Conservation (phyloP, 2,797 vertebrate species). For the Caiman crocodilus region DNA sequence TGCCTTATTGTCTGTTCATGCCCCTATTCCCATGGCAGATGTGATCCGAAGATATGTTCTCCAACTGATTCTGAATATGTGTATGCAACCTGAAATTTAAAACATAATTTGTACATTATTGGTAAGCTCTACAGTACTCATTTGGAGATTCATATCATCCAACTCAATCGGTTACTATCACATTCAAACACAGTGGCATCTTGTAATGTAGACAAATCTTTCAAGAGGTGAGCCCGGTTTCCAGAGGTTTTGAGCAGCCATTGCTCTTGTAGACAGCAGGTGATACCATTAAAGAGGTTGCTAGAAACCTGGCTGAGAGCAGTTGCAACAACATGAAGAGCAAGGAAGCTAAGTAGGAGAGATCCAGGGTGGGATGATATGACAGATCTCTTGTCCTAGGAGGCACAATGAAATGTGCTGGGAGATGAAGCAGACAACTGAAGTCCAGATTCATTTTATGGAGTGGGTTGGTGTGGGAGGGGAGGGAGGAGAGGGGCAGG, state of each 20-base stretch:
- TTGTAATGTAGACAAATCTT: not conserved
- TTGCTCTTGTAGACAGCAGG: not conserved
- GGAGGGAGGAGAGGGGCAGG: no score
- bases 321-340: not conserved
- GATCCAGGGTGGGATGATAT: not conserved
- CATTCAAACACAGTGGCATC: not conserved
- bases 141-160: not conserved
- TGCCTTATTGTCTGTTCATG: no score
- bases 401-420: not conserved
- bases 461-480: no score
- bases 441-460: not conserved
- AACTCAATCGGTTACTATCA: not conserved
- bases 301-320: not conserved
- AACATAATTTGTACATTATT: not conserved
- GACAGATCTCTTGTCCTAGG: rapidly evolving
- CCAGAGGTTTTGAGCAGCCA: not conserved
- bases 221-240: not conserved
- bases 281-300: not conserved
- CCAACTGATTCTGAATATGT: not conserved
- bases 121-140: not conserved
- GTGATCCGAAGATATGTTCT: not conserved
- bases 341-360: not conserved
- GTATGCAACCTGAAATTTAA: not conserved
- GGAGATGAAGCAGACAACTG: not conserved
- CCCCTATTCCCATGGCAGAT: not conserved